Conservation (phyloP, 30 jellyfish, hydroid and myxozoan species). For the Sanderia malayensis region DNA sequence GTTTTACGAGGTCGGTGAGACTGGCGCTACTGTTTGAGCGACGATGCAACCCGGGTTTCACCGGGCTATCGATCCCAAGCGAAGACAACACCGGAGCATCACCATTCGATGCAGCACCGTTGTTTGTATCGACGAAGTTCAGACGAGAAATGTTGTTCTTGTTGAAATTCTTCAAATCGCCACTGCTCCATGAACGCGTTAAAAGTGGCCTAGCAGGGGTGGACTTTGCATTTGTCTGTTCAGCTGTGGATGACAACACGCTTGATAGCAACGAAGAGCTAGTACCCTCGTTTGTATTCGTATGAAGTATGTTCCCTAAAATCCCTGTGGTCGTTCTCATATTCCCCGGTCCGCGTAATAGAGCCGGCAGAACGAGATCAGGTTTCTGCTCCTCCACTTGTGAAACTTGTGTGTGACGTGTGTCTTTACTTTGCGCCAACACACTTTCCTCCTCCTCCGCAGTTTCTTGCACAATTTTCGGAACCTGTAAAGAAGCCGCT, state of each 20-base stretch:
- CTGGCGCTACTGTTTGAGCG: conserved; percentile 76
- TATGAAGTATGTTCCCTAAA: conserved; percentile 19
- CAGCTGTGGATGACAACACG: conserved; percentile 28
- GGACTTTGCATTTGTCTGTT: not conserved
- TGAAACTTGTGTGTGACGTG: too few relatives aligned
- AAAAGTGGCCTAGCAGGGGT: conserved; percentile 27
- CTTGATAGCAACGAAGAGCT: conserved; percentile 19
- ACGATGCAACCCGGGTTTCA: conserved; percentile 17
- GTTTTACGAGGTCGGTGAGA: conserved; percentile 40
- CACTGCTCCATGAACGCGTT: conserved; percentile 70
- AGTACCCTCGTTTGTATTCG: conserved; percentile 2
- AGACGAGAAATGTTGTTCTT: conserved; percentile 4
- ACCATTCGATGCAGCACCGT: conserved; percentile 19
- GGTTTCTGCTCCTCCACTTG: conserved; percentile 6
- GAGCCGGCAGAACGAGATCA: conserved; percentile 2
- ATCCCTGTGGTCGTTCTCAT: conserved; percentile 36
- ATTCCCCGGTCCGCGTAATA: conserved; percentile 21
- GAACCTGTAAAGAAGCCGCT: conserved; percentile 35
- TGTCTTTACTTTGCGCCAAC: too few relatives aligned
- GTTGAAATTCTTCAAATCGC: conserved; percentile 37
- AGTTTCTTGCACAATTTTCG: not conserved
- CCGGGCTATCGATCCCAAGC: not conserved
- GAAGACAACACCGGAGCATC: conserved; percentile 5
- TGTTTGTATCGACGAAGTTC: conserved; percentile 12
- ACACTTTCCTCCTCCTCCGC: not conserved